Base-by-base conservation (phyloP, 2,888 invertebrate genomes). In the Dendrolimus houi region DNA sequence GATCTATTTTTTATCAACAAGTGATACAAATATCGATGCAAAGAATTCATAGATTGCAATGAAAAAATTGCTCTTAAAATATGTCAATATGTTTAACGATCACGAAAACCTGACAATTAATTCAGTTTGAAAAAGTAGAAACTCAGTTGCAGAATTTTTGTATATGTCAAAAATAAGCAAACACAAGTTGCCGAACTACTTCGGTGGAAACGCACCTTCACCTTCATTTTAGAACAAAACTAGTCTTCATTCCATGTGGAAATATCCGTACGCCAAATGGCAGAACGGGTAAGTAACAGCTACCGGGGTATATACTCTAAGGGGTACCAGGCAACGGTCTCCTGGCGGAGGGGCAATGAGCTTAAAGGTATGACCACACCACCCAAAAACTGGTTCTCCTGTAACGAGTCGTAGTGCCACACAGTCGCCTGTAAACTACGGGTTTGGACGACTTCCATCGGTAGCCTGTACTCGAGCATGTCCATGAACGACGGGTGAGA, bases 401-500 rank as follows among this genome's bases (percentile, higher is more conserved):
- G 98, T 53, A 98, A 85, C 0, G 96, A 94, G 80, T 98, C 98
- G 82, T 98, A 96, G 79, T 97, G 96, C 98, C 98, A 98, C 9
- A 98, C 95, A 0, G 98, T 97, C 0, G 98, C 97, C 81, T 98
- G 97, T n/a, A 99, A 86, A 9, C 92, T 93, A 55, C 96, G 92
- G 64, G 92, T 92, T 74, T 93, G 92, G 13, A 98, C 93, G 53
- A 95, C 93, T 55, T 97, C 96, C 63, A 96, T 75, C 0, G 96
- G 94, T 89, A 98, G 93, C 60, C 97, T 93, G 75, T 98, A 98
- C 76, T 97, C 97, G 79, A 98, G 89, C 96, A 97, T 97, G 92
- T 98, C 98, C 97, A 99, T 99, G 86, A 98, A 99, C 14, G 98
- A 98, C 0, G 99, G 99, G 83, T 98, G 97, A 72, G 97, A 96